Base-by-base conservation (phyloP, 2,797 vertebrate species). In the Ptychadena robeensis region DNA sequence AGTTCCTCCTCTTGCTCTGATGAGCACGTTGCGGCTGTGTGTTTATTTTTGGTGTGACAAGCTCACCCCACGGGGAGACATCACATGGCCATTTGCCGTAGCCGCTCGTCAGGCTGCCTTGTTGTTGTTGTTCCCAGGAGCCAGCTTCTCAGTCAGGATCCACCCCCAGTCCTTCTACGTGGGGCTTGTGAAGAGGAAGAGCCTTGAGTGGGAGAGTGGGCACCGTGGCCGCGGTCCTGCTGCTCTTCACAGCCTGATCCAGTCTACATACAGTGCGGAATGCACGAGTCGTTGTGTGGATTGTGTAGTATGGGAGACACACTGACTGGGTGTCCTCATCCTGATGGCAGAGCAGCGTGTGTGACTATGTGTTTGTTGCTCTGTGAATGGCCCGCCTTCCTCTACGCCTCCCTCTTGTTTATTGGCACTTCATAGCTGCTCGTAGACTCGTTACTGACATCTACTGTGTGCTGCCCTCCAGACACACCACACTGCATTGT, bases 141-240 rank as follows among this genome's bases (percentile, higher is more conserved):
- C 75, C 75, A 80, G 83, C 83, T 81, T 81, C 78, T 85, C 78
- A 75, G 14, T 65, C 78, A 81, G 78, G 83, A 85, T 85, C 83
- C 78, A 85, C 83, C 78, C 82, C 83, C 82, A 73, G 30, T 27
- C 75, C 82, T 76, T 76, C 5, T 73, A 81, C 79, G 79, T 81
- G 79, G 79, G 68, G 67, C 64, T 76, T 37, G 48, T 44, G 70
- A 65, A 76, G 78, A 80, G 78, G 71, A 80, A 84, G 82, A 64
- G 61, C 67, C 35, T n/a, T n/a, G n/a, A n/a, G n/a, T 73, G 38
- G 38, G 53, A 73, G 44, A 44, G 71, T 32, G 63, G 71, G 61
- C 67, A 57, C n/a, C 63, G 61, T 40, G 9, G 40, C 63, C 27
- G 69, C 31, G 28, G 81, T 44, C 66, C 28, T 59, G 22, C n/a